These are phyloP conservation scores for Helicoverpa zea DNA, from an alignment of 1,140 invertebrate genomes.

Conservation along the genomic window DNA sequence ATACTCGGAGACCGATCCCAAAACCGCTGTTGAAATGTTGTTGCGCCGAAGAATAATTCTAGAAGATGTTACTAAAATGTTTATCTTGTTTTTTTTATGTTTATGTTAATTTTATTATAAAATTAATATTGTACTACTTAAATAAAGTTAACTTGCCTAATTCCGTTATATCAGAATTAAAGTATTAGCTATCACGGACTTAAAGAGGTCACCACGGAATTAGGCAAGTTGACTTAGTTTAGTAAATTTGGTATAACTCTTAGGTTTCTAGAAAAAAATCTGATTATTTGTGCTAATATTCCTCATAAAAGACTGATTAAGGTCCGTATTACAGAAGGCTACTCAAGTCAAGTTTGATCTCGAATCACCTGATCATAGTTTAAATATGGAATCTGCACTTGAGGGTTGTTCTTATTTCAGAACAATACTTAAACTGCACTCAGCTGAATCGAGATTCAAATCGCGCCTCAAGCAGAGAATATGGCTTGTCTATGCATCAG, in stretches of 20 bases:
- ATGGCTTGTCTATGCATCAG: too few species aligned
- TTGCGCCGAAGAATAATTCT: not conserved
- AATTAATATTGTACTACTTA: not conserved
- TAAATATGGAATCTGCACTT: too few species aligned
- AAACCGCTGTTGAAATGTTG: not conserved
- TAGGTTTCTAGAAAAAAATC: not conserved
- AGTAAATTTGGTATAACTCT: constrained; percentile 1
- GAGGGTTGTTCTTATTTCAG: too few species aligned
- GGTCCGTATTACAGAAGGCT: too few species aligned
- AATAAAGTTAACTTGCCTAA: constrained; percentile 13
- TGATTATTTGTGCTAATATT: constrained; percentile 3
- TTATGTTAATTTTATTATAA: constrained; percentile 5
- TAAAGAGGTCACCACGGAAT: not conserved
- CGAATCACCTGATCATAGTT: too few species aligned
- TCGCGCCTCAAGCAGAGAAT: too few species aligned
- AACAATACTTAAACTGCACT: too few species aligned
- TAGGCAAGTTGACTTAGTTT: not conserved
- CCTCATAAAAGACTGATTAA: constrained; percentile 2
- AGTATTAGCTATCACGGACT: constrained; percentile 1
- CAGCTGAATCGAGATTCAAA: too few species aligned
- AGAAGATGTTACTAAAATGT: constrained; percentile 3
- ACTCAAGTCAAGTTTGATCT: too few species aligned
- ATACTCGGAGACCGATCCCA: too few species aligned
- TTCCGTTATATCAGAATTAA: constrained; percentile 14
- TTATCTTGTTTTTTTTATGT: constrained; percentile 11